Evolutionary conservation across 2,888 invertebrate species (phyloP), one percentile per base, ranked within the genome.

Genomic region (Cataglyphis rosenhaueri): DNA sequence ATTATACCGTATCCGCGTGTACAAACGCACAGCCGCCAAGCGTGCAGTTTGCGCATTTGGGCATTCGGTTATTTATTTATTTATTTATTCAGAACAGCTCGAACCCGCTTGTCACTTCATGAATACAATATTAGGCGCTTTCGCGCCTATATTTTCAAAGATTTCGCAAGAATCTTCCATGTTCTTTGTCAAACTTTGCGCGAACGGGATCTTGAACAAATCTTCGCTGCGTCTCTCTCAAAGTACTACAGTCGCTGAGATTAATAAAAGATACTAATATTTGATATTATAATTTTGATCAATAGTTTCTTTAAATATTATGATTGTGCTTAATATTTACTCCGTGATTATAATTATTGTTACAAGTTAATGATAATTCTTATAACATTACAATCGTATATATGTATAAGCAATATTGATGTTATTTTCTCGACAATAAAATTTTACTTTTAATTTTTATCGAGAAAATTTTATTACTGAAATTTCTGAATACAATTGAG

Each of bases 1-100:
- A 75, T 65, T 75, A 79, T 79, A 78, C n/a, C 32, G 48, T 73
- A 64, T 81, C 48, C 44, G 44, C 44, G 59, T 71, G 73, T 79
- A 71, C 59, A 44, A 79, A 79, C 44, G 71, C 57, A 21, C 57
- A 44, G 35, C 65, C 71, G 29, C 32, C 48, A 41, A 52, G 18
- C 41, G 48, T 64, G 15, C 64, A 84, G 57, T 59, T 41, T 81
- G 59, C 35, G 38, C 44, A 35, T 41, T 66, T 74, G 52, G 73
- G 76, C 83, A 85, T 84, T 88, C 83, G 84, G 83, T 87, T 85
- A 85, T 87, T 91, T 90, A 91, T 91, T 91, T 90, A 91, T 92
- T 92, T 93, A 92, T 92, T 93, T 92, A 92, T 93, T 92, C 92
- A 90, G 90, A 87, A 89, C 87, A 88, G 87, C 89, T 89, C 90